A percentile compares a stretch with the other conserved stretches of the same genome.
Evolutionary conservation across 1,140 invertebrate species (phyloP).

Genomic region (Pseudomyrmex sp.): DNA sequence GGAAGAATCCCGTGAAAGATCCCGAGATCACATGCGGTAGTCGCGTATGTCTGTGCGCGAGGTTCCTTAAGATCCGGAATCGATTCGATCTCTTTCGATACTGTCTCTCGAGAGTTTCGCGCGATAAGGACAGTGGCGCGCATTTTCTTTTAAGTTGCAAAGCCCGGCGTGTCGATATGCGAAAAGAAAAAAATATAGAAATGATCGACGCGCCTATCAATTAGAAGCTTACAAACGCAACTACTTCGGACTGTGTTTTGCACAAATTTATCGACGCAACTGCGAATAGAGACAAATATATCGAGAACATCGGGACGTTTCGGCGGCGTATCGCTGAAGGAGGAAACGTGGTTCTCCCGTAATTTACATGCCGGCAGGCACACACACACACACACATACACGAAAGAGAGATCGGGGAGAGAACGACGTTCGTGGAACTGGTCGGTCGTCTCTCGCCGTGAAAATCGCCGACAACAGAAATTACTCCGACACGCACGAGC

Average conservation of each 20-base stretch:
- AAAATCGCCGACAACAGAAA: slow-evolving; percentile 65
- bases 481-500: slow-evolving; percentile 31
- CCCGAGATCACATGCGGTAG: slow-evolving; percentile 16
- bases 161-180: not conserved
- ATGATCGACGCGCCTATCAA: not conserved
- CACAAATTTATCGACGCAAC: too few relatives aligned
- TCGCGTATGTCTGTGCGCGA: slow-evolving; percentile 7
- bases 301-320: slow-evolving; percentile 6
- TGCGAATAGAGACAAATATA: not conserved
- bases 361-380: slow-evolving; percentile 36
- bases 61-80: slow-evolving; percentile 3
- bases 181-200: not conserved
- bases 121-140: not conserved
- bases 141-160: slow-evolving; percentile 8
- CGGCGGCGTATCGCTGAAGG: slow-evolving; percentile 1
- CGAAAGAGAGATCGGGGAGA: not conserved
- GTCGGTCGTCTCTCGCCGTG: slow-evolving; percentile 25
- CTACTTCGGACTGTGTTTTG: too few relatives aligned
- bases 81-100: not conserved
- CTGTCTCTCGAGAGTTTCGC: slow-evolving; percentile 7
- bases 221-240: not conserved
- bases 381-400: too few relatives aligned
- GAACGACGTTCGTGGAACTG: slow-evolving; percentile 48
- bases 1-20: slow-evolving; percentile 47
- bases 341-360: slow-evolving; percentile 25